These are phyloP conservation scores for Camponotus pennsylvanicus DNA, from an alignment of 1,140 invertebrate species.

Conservation along the genomic window DNA sequence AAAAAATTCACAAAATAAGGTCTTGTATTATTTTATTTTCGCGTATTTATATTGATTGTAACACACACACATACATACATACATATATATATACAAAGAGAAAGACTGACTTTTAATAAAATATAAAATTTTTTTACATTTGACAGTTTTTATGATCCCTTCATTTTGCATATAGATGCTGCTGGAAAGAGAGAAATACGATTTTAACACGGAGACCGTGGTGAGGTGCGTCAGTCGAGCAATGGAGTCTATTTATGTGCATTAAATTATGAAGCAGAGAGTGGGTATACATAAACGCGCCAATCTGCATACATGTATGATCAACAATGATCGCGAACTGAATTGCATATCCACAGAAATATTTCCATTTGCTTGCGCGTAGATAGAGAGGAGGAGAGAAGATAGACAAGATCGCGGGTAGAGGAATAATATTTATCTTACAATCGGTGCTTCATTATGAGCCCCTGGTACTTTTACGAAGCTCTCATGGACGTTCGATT, in stretches of 20 bases:
- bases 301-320: constrained; percentile 47
- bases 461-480: constrained; percentile 27
- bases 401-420: constrained; percentile 17
- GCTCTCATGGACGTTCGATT: constrained; percentile 23
- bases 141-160: not conserved
- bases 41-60: not conserved
- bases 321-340: constrained; percentile 58
- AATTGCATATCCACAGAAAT: constrained; percentile 58
- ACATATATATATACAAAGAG: too few relatives aligned
- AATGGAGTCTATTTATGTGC: constrained; percentile 47
- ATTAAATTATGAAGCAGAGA: constrained; percentile 57
- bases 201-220: constrained; percentile 34
- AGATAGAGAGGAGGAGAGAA: not conserved
- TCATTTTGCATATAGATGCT: not conserved
- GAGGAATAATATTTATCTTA: constrained; percentile 63
- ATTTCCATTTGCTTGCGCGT: constrained; percentile 22
- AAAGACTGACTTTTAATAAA: not conserved
- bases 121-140: not conserved
- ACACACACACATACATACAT: not conserved
- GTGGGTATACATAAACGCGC: constrained; percentile 1
- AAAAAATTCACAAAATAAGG: not conserved
- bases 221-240: constrained; percentile 30
- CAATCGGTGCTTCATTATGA: constrained; percentile 57
- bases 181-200: not conserved
- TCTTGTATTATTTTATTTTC: not conserved